Base-by-base conservation (phyloP, 2,113 vertebrate species). In the Nyctereutes procyonoides region DNA sequence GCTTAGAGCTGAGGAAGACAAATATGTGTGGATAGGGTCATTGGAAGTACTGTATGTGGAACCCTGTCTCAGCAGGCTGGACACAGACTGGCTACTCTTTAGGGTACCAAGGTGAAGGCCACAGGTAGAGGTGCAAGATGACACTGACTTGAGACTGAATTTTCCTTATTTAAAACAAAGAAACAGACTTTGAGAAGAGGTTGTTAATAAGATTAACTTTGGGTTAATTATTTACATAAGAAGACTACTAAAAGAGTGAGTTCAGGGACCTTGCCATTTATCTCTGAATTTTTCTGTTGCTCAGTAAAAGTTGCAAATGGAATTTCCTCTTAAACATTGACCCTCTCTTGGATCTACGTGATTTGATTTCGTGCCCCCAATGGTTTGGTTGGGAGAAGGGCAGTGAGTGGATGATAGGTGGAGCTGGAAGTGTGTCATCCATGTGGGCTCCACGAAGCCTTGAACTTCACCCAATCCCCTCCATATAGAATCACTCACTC, bases 191-290 rank as follows among this genome's bases (percentile, higher is more conserved):
- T 67, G 30, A 92, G 95, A 89, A 30, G 74, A 94, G 80, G 4
- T 92, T 89, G 48, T 73, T 80, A 28, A 84, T 67, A 35, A 77
- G n/a, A 79, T 95, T 77, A 77, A 79, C 60, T 76, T 63, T 17
- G 53, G 22, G 5, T 76, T 65, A 84, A 60, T 81, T 77, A 32
- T 69, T 93, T 92, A 93, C 3, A 6, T 76, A 80, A 62, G 32
- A 92, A 81, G 32, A 85, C 28, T 20, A 38, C n/a, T 88, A 32
- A 74, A 69, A 93, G 73, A 4, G 13, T 3, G 19, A 96, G n/a
- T 79, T 16, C 11, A 84, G 30, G 5, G 28, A 67, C 14, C 32
- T 90, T 73, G 11, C 81, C 24, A 20, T 88, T 88, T 88, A 87
- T 56, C 53, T 83, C 51, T 69, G 32, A 92, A 93, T 91, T 92